Evolutionary conservation across 2,797 vertebrate genomes (phyloP).

Genomic region (Valencia hispanica): DNA sequence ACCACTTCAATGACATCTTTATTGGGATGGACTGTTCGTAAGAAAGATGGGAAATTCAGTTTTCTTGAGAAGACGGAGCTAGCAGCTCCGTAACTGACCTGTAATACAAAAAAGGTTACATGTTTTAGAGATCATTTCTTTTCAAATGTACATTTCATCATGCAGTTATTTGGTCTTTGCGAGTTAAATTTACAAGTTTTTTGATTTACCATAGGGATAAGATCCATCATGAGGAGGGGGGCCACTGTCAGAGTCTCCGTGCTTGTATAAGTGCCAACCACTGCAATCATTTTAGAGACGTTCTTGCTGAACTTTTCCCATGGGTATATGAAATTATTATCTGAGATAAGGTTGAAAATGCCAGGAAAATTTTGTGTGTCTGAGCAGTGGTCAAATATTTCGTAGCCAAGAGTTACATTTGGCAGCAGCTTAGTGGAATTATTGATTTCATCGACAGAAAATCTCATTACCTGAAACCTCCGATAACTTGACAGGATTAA

Average conservation of each 20-base stretch:
- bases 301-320: background rate
- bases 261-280: constrained; percentile 71
- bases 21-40: constrained; percentile 84
- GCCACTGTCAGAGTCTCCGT: constrained; percentile 57
- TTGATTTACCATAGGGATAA: constrained; percentile 73
- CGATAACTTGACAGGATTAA: constrained; percentile 73
- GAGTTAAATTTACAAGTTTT: background rate
- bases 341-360: constrained; percentile 14
- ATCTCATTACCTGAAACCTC: constrained; percentile 85
- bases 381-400: constrained; percentile 84
- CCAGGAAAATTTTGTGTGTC: constrained; percentile 38
- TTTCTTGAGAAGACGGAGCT: constrained; percentile 69
- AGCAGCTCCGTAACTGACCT: constrained; percentile 78
- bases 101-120: constrained; percentile 2
- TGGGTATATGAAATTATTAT: background rate
- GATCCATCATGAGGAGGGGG: constrained; percentile 69
- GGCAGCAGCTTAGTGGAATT: constrained; percentile 81
- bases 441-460: constrained; percentile 84
- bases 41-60: constrained; percentile 77
- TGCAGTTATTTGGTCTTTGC: background rate
- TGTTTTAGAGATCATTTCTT: background rate
- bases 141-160: background rate
- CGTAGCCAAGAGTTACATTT: constrained; percentile 82
- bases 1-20: constrained; percentile 77
- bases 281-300: constrained; percentile 60